Evolutionary conservation across 2,113 vertebrate species (phyloP).

Genomic region (Salminus brasiliensis): DNA sequence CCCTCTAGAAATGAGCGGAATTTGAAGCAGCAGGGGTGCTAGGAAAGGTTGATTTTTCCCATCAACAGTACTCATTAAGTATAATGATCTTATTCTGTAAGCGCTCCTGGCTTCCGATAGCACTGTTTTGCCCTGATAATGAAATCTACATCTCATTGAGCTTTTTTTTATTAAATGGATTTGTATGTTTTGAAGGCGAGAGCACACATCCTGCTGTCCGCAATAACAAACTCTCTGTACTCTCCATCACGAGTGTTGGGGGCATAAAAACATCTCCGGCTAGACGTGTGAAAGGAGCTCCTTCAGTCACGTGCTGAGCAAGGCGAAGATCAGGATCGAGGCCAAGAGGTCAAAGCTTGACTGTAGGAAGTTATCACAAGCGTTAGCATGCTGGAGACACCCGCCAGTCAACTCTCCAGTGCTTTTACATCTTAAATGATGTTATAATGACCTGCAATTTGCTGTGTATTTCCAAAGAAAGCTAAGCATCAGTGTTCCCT

Average conservation of each 20-base stretch:
- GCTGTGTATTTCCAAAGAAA: no score
- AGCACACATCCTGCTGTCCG: conserved; percentile 22
- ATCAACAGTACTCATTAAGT: no score
- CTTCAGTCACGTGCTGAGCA: not conserved
- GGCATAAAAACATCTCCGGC: not conserved
- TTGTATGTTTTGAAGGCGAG: not conserved
- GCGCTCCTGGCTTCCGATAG: no score
- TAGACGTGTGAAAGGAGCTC: not conserved
- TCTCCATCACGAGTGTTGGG: not conserved
- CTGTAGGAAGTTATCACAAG: not conserved
- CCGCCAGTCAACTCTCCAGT: not conserved
- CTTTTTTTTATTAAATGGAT: not conserved
- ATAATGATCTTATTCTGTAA: no score
- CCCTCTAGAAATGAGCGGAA: no score
- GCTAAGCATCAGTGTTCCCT: no score
- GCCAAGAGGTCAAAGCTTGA: not conserved
- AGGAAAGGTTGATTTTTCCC: no score
- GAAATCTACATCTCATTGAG: no score
- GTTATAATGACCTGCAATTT: not conserved
- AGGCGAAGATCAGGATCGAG: not conserved
- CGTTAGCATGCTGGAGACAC: not conserved
- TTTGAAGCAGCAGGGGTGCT: no score
- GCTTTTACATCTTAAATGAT: not conserved
- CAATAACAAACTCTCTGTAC: conserved; percentile 20
- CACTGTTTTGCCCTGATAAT: no score